Evolutionary conservation across 2,113 vertebrate species (phyloP), one percentile per base, ranked within the genome.

Genomic region (Tetrax tetrax): DNA sequence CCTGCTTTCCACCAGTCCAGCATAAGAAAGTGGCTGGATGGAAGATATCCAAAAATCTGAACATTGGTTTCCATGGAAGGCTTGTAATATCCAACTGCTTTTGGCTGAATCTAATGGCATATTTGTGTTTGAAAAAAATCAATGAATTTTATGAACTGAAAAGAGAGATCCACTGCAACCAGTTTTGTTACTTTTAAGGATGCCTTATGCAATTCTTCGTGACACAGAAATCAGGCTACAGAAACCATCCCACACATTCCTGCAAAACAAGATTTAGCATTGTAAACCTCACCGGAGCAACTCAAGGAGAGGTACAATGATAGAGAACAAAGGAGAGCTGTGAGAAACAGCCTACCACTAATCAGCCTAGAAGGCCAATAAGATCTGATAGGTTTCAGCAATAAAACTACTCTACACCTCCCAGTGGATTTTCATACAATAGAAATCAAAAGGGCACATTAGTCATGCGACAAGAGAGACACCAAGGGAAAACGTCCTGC

Each of bases 381-480:
- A 74, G 68, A 89, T 50, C 64, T 86, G 90, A 96, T 89, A 65
- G 77, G 45, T 87, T 96, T 95, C 76, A 85, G 91, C 87, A 83
- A 74, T 87, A 97, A 96, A 95, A 77, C 84, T 84, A 37, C 65
- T 59, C 78, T 65, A 77, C 95, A 76, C 37, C 63, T 97, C 96
- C 96, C 96, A 76, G 84, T 79, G 88, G 97, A 74, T 93, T 95
- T 95, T 83, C 81, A 60, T 84, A 47, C 83, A 87, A 18, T 37
- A 64, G 94, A 89, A 97, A 96, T 89, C 85, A 83, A 97, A 96
- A 96, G 90, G 94, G 66, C 81, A 83, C 41, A 86, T 96, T 95
- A 95, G 95, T 97, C 94, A 93, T 74, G 48, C 1, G 4, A 75
- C 48, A 56, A 33, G 85, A 94, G 91, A 69, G 54, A 80, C 74